phyloP scores from a whole-genome alignment of 2,888 invertebrate species.

The Polymixis lichenea region DNA sequence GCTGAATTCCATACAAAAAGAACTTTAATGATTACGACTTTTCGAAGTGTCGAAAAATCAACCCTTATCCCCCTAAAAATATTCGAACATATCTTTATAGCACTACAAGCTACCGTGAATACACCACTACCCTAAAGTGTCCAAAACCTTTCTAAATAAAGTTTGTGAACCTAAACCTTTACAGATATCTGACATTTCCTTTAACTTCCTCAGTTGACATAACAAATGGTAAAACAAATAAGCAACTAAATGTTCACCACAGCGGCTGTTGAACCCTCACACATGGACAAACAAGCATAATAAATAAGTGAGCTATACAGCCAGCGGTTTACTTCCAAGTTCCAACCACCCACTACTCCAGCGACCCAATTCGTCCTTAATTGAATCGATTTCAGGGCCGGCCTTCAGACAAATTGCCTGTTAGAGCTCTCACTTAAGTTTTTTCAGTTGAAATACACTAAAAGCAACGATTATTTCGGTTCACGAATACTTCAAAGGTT shows the following conservation, averaged over 20 bases:
- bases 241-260: constrained; percentile 3
- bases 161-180: neutral
- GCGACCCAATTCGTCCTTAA: constrained; percentile 71
- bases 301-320: constrained; percentile 49
- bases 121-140: neutral
- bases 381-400: constrained; percentile 67
- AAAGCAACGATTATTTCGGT: constrained; percentile 52
- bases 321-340: constrained; percentile 58
- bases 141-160: neutral
- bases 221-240: constrained; percentile 25
- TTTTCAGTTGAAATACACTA: constrained; percentile 55
- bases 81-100: neutral
- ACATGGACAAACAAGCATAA: constrained; percentile 43
- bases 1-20: constrained; percentile 7
- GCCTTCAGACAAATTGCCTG: constrained; percentile 66
- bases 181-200: neutral
- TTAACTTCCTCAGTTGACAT: neutral
- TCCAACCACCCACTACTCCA: constrained; percentile 62
- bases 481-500: constrained; percentile 46
- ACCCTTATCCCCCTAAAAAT: neutral
- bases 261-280: constrained; percentile 33
- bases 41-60: neutral
- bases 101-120: neutral
- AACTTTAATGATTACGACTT: constrained; percentile 10
- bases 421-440: constrained; percentile 61